A percentile compares a stretch with the other conserved stretches of the same genome.
phyloP scores from a whole-genome alignment of 2,888 invertebrate species.

The Apamea crenata region DNA sequence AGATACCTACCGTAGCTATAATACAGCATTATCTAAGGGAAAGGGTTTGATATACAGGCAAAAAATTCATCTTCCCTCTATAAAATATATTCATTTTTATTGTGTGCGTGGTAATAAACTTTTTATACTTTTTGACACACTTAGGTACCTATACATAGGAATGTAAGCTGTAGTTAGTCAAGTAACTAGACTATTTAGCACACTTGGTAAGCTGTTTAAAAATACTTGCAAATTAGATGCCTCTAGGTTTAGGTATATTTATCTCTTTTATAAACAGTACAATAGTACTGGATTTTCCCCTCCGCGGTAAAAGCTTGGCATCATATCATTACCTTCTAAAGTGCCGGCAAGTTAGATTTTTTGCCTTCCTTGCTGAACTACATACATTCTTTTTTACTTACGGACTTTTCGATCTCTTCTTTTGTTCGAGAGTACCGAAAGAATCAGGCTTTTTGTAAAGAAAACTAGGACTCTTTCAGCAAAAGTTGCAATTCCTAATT shows the following conservation, averaged over 20 bases:
- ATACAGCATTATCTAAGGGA: background rate
- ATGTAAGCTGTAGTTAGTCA: background rate
- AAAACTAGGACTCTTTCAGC: conserved; percentile 22
- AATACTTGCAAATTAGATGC: background rate
- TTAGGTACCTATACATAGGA: too few species aligned
- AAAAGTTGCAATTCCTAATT: conserved; percentile 47
- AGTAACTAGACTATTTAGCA: background rate
- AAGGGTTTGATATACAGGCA: background rate
- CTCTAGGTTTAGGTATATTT: background rate
- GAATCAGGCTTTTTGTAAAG: conserved; percentile 32
- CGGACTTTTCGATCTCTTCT: conserved; percentile 6
- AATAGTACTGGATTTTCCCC: background rate
- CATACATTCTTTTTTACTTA: conserved; percentile 22
- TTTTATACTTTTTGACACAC: too few species aligned
- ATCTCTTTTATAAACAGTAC: background rate
- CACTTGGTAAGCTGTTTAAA: background rate
- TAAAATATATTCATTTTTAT: background rate
- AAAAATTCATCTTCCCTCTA: background rate
- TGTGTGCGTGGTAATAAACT: too few species aligned
- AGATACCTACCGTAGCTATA: background rate
- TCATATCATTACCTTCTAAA: conserved; percentile 36
- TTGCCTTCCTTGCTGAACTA: conserved; percentile 10
- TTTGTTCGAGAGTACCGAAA: conserved; percentile 43
- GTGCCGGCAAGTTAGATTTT: conserved; percentile 40
- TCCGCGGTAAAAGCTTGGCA: background rate